These are phyloP conservation scores for Alentia gelatinosa DNA, from an alignment of 2,888 invertebrate genomes.

Conservation along the genomic window DNA sequence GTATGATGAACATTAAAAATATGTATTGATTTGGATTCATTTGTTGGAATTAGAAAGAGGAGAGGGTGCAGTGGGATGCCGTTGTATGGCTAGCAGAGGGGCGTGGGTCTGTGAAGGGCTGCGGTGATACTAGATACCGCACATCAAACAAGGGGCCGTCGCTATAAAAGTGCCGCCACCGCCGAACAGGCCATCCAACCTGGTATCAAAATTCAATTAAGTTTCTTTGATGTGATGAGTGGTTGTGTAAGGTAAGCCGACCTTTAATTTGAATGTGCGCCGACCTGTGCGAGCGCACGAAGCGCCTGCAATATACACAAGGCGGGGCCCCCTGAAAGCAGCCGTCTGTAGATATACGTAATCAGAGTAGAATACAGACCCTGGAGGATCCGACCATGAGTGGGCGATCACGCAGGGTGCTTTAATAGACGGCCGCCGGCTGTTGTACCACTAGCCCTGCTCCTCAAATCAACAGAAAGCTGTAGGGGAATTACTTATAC, in stretches of 20 bases:
- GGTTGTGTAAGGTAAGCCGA: neutral
- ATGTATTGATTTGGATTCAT: neutral
- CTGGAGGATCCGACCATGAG: too few relatives aligned
- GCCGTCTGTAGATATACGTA: too few relatives aligned
- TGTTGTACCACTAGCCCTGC: too few relatives aligned
- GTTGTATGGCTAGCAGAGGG: neutral
- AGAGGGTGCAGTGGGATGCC: neutral
- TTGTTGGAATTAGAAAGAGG: neutral
- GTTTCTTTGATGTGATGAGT: neutral
- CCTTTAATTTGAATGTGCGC: neutral
- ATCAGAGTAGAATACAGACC: too few relatives aligned
- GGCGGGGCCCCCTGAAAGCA: neutral
- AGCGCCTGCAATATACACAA: neutral
- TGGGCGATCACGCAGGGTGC: neutral
- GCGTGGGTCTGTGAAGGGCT: neutral
- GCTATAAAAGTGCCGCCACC: neutral
- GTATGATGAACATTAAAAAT: neutral
- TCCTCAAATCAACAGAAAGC: too few relatives aligned
- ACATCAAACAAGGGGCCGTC: neutral
- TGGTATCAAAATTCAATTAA: conserved; percentile 26
- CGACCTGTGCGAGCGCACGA: neutral
- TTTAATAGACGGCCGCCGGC: neutral
- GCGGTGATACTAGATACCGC: neutral
- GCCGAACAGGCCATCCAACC: neutral
- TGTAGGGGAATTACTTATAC: too few relatives aligned